Percentiles rank a stretch among this genome's conserved stretches.
Conservation (phyloP, 2,797 vertebrate species). For the Zenarchopterus dispar region DNA sequence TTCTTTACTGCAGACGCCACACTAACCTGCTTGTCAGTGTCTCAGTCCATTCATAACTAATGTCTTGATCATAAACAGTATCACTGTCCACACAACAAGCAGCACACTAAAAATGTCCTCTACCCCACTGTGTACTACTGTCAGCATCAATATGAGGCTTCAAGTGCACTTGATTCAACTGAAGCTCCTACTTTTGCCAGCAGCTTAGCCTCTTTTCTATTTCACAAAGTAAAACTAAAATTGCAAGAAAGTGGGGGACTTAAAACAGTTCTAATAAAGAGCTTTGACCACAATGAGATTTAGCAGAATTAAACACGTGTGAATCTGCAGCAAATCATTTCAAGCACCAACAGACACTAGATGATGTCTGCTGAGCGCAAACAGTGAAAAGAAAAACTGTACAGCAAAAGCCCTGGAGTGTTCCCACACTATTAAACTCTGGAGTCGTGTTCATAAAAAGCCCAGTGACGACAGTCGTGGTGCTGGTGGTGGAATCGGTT, state of each 20-base stretch:
- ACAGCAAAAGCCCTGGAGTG: constrained; percentile 26
- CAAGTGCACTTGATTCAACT: constrained; percentile 50
- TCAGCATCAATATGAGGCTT: constrained; percentile 37
- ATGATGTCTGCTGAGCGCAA: not conserved
- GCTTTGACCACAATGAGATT: constrained; percentile 3
- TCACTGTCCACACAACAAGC: too few species aligned
- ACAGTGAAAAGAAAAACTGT: constrained; percentile 20
- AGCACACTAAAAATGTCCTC: too few species aligned
- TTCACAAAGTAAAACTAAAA: constrained; percentile 19
- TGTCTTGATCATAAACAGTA: too few species aligned
- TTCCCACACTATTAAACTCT: constrained; percentile 40
- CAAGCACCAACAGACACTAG: not conserved
- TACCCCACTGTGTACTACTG: too few species aligned
- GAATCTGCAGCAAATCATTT: constrained; percentile 8
- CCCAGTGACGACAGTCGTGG: constrained; percentile 56
- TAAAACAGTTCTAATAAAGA: constrained; percentile 1
- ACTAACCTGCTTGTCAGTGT: too few species aligned
- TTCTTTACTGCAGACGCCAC: too few species aligned
- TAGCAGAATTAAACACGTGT: constrained; percentile 16
- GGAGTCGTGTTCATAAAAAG: constrained; percentile 51
- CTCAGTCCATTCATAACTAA: too few species aligned
- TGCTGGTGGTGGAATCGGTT: constrained; percentile 41
- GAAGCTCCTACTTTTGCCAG: constrained; percentile 41
- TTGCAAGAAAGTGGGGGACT: not conserved
- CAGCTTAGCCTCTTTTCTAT: constrained; percentile 21